Percentiles rank a stretch among this genome's conserved stretches.
phyloP scores from a whole-genome alignment of 2,888 invertebrate species.

The Muschampia plurimacula region DNA sequence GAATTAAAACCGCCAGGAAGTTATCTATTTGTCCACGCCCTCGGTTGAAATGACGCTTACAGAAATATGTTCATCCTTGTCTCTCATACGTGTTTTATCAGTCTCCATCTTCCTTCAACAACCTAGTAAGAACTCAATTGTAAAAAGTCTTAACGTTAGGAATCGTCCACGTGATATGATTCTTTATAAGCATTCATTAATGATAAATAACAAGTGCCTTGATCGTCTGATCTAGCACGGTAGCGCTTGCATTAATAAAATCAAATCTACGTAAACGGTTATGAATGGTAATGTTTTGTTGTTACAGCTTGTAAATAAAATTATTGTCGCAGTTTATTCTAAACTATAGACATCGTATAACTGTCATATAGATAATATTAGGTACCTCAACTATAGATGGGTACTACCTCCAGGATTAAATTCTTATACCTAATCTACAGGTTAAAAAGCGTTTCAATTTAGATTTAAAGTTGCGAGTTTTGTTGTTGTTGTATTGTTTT shows the following conservation, averaged over 20 bases:
- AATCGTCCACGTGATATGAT: conserved; percentile 17
- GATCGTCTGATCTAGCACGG: background rate
- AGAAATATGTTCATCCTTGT: conserved; percentile 56
- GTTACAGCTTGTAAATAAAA: too few relatives aligned
- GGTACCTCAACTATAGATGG: too few relatives aligned
- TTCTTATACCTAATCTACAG: too few relatives aligned
- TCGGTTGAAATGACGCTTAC: conserved; percentile 52
- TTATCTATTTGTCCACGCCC: conserved; percentile 81
- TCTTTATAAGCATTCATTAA: conserved; percentile 25
- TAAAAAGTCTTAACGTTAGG: conserved; percentile 24
- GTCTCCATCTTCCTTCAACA: conserved; percentile 48
- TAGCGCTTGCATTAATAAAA: background rate
- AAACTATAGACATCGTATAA: too few relatives aligned
- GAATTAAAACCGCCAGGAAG: conserved; percentile 58
- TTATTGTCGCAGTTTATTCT: too few relatives aligned
- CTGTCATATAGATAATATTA: too few relatives aligned
- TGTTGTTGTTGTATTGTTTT: too few relatives aligned
- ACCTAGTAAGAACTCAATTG: conserved; percentile 25
- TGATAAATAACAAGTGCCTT: conserved; percentile 5
- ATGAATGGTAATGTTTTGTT: background rate
- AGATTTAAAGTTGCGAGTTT: too few relatives aligned
- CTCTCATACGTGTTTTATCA: conserved; percentile 42
- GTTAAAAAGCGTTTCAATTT: too few relatives aligned
- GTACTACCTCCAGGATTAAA: too few relatives aligned
- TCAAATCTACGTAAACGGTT: background rate